Evolutionary conservation across 2,113 vertebrate genomes (phyloP), one percentile per base, ranked within the genome.

Genomic region (Phaethon lepturus): DNA sequence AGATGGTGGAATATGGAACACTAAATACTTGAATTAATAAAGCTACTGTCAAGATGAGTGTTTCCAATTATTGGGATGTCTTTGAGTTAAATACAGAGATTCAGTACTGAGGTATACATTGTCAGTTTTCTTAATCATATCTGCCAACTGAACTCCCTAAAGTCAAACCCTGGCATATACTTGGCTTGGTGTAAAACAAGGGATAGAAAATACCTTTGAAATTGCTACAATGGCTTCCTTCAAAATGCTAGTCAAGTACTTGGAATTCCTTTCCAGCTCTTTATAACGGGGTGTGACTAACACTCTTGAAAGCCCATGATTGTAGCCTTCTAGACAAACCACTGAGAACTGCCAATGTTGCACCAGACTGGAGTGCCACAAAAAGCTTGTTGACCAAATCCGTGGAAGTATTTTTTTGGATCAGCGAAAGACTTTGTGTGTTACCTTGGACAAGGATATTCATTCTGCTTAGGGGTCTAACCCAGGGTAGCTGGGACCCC

Each of bases 341-440:
- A 16, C 33, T 24, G 17, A 63, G 56, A 75, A 22, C 11, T 56
- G 53, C 13, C n/a, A 71, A 28, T 0, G 0, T 33, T 0, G 1
- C n/a, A 73, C 20, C 20, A 86, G 58, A 40, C 12, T 35, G 33
- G 7, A 69, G 10, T 38, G 35, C 16, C 67, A 35, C 53, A 72
- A 35, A 78, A 93, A 83, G 4, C 9, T 15, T 8, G 1, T 31
- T 59, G 29, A 77, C 35, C 56, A 49, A 64, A 53, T 4, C 35
- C 0, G 0, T 55, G 10, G 19, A 86, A 29, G 2, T 26, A 22
- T 31, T 45, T 76, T 40, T 58, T n/a, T 33, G 5, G 10, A 45
- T 64, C 28, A 79, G 5, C 58, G 88, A 13, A 62, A 56, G 53
- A 33, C 35, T 64, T 74, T 62, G 5, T 20, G 9, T 40, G 18